Evolutionary conservation across 2,113 vertebrate species (phyloP), one percentile per base, ranked within the genome.

Genomic region (Limnothrissa miodon): DNA sequence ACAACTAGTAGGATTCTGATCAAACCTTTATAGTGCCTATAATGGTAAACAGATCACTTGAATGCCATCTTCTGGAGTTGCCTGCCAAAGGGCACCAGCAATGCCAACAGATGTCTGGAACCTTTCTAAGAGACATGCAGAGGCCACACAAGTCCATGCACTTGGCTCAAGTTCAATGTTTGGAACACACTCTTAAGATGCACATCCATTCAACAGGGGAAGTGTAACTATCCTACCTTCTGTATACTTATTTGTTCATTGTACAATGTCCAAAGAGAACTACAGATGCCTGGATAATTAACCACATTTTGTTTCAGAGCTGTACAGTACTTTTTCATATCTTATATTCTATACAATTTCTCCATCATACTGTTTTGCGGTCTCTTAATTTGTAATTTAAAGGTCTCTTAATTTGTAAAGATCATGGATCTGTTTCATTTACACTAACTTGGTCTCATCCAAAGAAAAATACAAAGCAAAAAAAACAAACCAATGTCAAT

Each of bases 91-190:
- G 45, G n/a, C 44, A 39, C 80, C 33, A 79, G 25, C 15, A 42
- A n/a, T 81, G 79, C 25, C 66, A 74, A 33, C 66, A 74, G 66
- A 74, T 74, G 66, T 36, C 66, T 74, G 66, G 33, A 29, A 74
- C 66, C 66, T 74, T 2, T 33, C 25, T 74, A 74, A 36, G 66
- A 74, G 13, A 11, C 66, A 74, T 74, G 0, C 66, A 36, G 46
- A 17, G 46, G 19, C 66, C 11, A 74, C 33, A 39, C 66, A 10
- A 74, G 66, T 33, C 66, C 13, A 74, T 74, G 33, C 29, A 74
- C 62, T 70, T 70, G 62, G 62, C 62, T 36, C 62, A 70, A 11
- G 29, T 5, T 5, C 62, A 1, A 70, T 15, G 62, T 36, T 29
- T 70, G 62, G 11, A 13, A 33, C 11, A 36, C 29, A 36, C 62